These are phyloP conservation scores for Syrista parreyssii DNA, from an alignment of 2,888 invertebrate species.

Conservation along the genomic window DNA sequence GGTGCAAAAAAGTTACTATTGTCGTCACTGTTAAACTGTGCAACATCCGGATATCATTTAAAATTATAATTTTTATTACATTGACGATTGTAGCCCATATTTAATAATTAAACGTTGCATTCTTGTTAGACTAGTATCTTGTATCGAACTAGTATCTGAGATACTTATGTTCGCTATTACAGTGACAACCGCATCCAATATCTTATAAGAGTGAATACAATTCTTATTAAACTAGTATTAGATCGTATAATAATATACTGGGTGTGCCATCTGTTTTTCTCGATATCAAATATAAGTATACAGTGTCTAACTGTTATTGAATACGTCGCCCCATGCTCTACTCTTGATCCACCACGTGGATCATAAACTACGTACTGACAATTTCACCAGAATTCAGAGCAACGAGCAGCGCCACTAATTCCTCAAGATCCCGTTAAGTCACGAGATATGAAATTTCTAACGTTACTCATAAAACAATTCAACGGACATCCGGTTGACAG, in stretches of 20 bases:
- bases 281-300: not conserved
- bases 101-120: not conserved
- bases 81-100: not conserved
- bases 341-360: not conserved
- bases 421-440: not conserved
- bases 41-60: not conserved
- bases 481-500: not conserved
- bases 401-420: not conserved
- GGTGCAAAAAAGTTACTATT: not conserved
- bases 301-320: not conserved
- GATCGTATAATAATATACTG: not conserved
- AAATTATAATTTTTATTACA: not conserved
- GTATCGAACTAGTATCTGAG: too few species aligned
- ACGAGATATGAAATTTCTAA: not conserved
- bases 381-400: not conserved
- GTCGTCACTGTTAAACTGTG: not conserved
- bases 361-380: not conserved
- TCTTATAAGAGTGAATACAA: not conserved
- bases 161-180: too few species aligned
- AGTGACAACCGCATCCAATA: too few species aligned
- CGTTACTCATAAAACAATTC: not conserved
- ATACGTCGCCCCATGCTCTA: not conserved
- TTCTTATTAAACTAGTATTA: not conserved
- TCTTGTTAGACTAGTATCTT: too few species aligned
- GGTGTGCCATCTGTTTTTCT: not conserved